Evolutionary conservation across 1,140 invertebrate genomes (phyloP).

Genomic region (Solenopsis invicta): DNA sequence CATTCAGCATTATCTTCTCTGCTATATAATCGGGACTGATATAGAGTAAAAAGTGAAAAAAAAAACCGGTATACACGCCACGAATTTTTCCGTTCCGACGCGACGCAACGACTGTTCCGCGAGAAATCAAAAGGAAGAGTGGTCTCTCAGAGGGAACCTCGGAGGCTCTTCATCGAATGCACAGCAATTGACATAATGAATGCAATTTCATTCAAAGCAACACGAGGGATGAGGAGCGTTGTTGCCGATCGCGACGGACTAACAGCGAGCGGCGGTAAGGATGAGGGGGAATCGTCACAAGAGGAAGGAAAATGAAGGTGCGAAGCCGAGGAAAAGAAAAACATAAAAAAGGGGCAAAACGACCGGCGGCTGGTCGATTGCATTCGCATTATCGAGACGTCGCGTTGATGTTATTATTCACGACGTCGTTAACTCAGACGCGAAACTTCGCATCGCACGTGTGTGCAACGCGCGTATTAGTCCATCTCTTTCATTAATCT

Average conservation of each 20-base stretch:
- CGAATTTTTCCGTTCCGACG: neutral
- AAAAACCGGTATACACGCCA: neutral
- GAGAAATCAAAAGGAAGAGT: conserved; percentile 65
- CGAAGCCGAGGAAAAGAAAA: neutral
- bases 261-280: conserved; percentile 45
- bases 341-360: conserved; percentile 4
- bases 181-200: conserved; percentile 77
- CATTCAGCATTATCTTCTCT: too few species aligned
- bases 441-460: conserved; percentile 26
- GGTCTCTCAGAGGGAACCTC: conserved; percentile 57
- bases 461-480: conserved; percentile 57
- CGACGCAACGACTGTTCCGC: neutral
- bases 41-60: neutral
- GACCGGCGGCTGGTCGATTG: conserved; percentile 64
- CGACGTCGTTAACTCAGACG: conserved; percentile 73
- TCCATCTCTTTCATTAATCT: conserved; percentile 48
- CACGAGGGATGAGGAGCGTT: conserved; percentile 67
- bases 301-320: conserved; percentile 44
- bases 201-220: conserved; percentile 76
- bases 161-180: conserved; percentile 71
- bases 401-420: conserved; percentile 77
- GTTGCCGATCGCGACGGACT: conserved; percentile 70
- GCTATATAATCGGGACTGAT: neutral
- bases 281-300: neutral
- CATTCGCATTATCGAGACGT: conserved; percentile 74